phyloP scores from a whole-genome alignment of 2,113 vertebrate species.

The Pseudorectes ferrugineus region DNA sequence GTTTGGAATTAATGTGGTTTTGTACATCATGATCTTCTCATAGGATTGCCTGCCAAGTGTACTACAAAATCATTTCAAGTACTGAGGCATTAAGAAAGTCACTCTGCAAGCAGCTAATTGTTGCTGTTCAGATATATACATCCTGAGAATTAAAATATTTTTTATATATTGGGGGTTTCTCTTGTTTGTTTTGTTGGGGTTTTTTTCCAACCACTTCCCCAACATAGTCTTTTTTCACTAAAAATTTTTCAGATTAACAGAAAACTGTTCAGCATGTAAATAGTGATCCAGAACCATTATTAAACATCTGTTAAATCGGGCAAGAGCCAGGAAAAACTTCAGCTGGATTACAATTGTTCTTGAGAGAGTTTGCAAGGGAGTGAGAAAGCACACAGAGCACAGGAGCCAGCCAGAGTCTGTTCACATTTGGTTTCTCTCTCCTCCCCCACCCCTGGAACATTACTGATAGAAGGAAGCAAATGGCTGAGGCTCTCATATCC shows the following conservation, averaged over 20 bases:
- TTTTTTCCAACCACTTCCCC: not conserved
- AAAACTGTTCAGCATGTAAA: not conserved
- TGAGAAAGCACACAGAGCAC: not conserved
- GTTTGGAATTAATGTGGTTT: not conserved
- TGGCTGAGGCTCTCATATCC: not conserved
- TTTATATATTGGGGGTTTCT: not conserved
- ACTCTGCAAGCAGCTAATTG: not conserved
- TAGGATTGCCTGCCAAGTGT: not conserved
- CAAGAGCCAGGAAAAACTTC: constrained; percentile 48
- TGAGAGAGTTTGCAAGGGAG: constrained; percentile 12
- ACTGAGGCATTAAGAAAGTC: not conserved
- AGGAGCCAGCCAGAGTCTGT: not conserved
- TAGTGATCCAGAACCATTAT: constrained; percentile 10
- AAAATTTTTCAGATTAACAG: not conserved
- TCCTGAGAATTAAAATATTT: not conserved
- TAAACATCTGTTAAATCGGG: constrained; percentile 27
- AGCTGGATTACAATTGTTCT: constrained; percentile 29
- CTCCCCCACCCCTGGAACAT: not conserved
- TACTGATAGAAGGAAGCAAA: not conserved
- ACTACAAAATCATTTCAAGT: constrained; percentile 13
- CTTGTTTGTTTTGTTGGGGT: accelerated
- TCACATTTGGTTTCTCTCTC: not conserved
- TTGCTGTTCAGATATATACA: not conserved
- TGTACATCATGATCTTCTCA: not conserved
- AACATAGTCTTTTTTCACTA: not conserved